phyloP scores from a whole-genome alignment of 2,113 vertebrate genomes.

The Acrocephalus kingi region DNA sequence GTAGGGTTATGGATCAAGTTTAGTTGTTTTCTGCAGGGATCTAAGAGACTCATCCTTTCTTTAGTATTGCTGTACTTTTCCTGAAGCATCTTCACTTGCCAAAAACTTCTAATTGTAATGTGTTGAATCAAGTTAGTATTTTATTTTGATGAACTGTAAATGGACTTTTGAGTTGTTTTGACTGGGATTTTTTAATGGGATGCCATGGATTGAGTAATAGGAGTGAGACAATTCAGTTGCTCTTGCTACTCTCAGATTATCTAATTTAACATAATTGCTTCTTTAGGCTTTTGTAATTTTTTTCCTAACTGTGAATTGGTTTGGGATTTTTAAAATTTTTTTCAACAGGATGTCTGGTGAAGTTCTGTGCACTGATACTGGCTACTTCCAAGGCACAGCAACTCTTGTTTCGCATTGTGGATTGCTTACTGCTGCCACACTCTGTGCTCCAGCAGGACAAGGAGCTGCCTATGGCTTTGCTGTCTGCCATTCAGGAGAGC shows the following conservation, averaged over 20 bases:
- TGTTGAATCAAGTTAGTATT: background rate
- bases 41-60: background rate
- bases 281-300: background rate
- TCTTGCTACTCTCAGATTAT: background rate
- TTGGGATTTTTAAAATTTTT: background rate
- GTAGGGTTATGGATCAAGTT: background rate
- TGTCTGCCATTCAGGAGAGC: conserved; percentile 85
- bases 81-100: background rate
- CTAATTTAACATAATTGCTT: background rate
- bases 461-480: conserved; percentile 76
- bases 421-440: conserved; percentile 88
- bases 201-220: background rate
- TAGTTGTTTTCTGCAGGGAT: background rate
- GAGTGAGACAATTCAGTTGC: background rate
- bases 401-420: conserved; percentile 90
- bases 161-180: background rate
- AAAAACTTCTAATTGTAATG: background rate
- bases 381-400: conserved; percentile 92
- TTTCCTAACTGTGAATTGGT: background rate
- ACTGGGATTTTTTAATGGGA: background rate
- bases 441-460: conserved; percentile 90
- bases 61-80: background rate
- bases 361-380: conserved; percentile 93
- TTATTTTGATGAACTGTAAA: background rate
- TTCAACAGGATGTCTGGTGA: conserved; percentile 87